Percentiles rank a stretch among this genome's conserved stretches.
Conservation (phyloP, 2,888 invertebrate genomes). For the Marasmarcha lunaedactyla region DNA sequence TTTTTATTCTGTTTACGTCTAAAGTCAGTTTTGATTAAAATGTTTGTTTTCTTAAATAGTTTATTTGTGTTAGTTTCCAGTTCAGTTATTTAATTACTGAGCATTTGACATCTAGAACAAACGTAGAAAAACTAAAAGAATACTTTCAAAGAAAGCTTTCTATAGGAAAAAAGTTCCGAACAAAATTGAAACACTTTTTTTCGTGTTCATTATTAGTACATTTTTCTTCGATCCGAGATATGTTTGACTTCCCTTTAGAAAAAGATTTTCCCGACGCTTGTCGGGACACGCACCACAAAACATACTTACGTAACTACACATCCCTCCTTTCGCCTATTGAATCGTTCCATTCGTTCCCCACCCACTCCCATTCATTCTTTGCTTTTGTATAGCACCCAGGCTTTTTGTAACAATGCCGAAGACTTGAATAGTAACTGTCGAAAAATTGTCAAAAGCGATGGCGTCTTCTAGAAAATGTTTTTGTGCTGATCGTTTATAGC, state of each 20-base stretch:
- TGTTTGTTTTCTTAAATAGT: too few species aligned
- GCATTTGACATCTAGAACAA: too few species aligned
- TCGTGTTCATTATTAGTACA: too few species aligned
- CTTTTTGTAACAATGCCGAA: constrained; percentile 54
- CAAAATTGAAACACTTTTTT: too few species aligned
- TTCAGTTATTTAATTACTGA: too few species aligned
- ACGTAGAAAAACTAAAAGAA: too few species aligned
- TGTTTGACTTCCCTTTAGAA: not conserved
- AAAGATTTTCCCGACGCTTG: not conserved
- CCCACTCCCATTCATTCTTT: constrained; percentile 59
- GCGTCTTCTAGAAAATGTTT: constrained; percentile 24
- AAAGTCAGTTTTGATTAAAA: too few species aligned
- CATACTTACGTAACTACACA: constrained; percentile 55
- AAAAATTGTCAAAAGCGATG: constrained; percentile 52
- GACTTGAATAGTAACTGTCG: constrained; percentile 53
- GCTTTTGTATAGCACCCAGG: constrained; percentile 54
- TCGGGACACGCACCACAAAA: constrained; percentile 46
- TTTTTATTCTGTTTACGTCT: too few species aligned
- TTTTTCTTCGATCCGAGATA: too few species aligned
- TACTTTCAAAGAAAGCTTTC: too few species aligned
- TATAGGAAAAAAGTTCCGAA: too few species aligned
- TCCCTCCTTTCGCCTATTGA: constrained; percentile 54
- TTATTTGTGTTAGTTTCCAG: too few species aligned
- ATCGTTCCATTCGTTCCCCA: constrained; percentile 49
- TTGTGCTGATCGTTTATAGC: not conserved